A percentile compares a stretch with the other conserved stretches of the same genome.
phyloP scores from a whole-genome alignment of 2,113 vertebrate species.

The Pardalotus punctatus region DNA sequence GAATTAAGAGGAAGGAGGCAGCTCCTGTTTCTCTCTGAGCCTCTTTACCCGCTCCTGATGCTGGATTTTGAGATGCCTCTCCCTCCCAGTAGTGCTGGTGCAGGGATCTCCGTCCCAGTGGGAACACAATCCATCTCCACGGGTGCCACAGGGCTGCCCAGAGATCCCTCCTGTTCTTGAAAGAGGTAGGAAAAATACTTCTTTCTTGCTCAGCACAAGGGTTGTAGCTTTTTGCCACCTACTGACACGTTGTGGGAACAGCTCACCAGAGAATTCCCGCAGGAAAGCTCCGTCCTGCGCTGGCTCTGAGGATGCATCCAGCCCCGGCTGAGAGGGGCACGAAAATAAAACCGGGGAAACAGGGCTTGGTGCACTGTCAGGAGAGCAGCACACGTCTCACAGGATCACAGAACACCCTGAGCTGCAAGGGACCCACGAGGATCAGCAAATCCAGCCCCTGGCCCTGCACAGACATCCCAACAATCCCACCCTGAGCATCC shows the following conservation, averaged over 20 bases:
- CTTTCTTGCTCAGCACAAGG: background rate
- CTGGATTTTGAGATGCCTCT: background rate
- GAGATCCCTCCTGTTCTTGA: background rate
- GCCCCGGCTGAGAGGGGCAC: accelerated
- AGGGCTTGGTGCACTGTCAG: background rate
- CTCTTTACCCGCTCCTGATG: background rate
- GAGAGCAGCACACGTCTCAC: background rate
- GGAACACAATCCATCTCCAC: background rate
- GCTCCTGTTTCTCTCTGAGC: background rate
- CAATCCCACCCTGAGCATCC: background rate
- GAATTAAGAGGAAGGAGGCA: background rate
- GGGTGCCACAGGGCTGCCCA: background rate
- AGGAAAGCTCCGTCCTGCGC: background rate
- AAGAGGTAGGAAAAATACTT: background rate
- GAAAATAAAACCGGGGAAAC: background rate
- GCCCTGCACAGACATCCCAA: background rate
- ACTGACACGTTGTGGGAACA: slow-evolving; percentile 44
- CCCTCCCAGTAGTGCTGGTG: background rate
- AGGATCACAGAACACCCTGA: background rate
- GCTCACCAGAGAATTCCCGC: background rate
- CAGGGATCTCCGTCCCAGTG: background rate
- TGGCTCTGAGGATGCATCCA: background rate
- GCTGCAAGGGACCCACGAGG: background rate
- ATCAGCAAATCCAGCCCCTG: background rate
- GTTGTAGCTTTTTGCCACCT: slow-evolving; percentile 65